Evolutionary conservation across 2,888 invertebrate genomes (phyloP), one percentile per base, ranked within the genome.

Genomic region (Clusia tigrina): DNA sequence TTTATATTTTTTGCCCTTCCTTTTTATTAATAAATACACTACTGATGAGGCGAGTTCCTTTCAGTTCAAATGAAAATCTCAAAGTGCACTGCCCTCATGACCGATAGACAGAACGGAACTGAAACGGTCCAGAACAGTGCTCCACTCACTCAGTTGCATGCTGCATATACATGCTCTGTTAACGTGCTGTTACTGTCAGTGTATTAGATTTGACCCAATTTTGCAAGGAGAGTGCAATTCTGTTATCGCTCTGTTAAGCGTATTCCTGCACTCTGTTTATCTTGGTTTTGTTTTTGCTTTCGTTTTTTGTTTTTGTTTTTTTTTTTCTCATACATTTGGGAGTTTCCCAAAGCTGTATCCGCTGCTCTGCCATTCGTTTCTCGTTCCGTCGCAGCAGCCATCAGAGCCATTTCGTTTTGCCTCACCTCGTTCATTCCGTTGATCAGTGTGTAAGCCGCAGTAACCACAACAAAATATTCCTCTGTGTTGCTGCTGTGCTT

Each of bases 71-170:
- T 72, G 73, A 75, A 77, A 74, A 71, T 75, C 71, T 68, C 70
- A 77, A 76, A 80, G 78, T 78, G 78, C 80, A 80, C 72, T 80
- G 79, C 73, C 78, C 79, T 78, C 73, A 73, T 76, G 76, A 76
- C 76, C 76, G 76, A 78, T 74, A 71, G 74, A 75, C 71, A 69
- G 73, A 76, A 74, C 74, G 77, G 72, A 72, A 73, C 72, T 74
- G 71, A 75, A 74, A 71, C 73, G 68, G 71, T 68, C 48, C 64
- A 65, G 48, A 5, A 58, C 57, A 38, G 22, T 64, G 66, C 56
- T n/a, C n/a, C n/a, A n/a, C n/a, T n/a, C n/a, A n/a, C n/a, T n/a
- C n/a, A n/a, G n/a, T n/a, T n/a, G n/a, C n/a, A n/a, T n/a, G n/a
- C n/a, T n/a, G n/a, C n/a, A n/a, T n/a, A n/a, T n/a, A n/a, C n/a